A percentile compares a stretch with the other conserved stretches of the same genome.
Evolutionary conservation across 2,888 invertebrate species (phyloP).

Genomic region (Erebia ligea): DNA sequence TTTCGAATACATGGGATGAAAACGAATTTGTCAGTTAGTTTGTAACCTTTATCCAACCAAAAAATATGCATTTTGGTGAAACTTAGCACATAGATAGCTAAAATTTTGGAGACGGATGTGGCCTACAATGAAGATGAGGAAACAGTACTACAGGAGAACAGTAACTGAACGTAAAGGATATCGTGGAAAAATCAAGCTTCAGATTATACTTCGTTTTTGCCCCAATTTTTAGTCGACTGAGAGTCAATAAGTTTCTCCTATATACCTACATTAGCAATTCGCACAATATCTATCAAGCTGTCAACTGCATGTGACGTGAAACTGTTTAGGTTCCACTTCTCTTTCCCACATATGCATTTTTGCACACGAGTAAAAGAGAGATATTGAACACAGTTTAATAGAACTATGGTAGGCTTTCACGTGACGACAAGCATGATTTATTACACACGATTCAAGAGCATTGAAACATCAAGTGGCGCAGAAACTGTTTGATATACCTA

Average conservation of each 20-base stretch:
- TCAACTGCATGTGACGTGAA: conserved; percentile 34
- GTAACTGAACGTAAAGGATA: too few species aligned
- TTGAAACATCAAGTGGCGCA: conserved; percentile 37
- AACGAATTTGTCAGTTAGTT: not conserved
- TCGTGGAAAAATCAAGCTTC: not conserved
- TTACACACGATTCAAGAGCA: conserved; percentile 38
- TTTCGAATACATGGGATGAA: too few species aligned
- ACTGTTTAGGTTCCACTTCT: conserved; percentile 30
- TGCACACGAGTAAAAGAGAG: conserved; percentile 30
- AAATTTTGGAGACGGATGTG: not conserved
- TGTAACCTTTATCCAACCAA: not conserved
- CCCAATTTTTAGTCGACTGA: not conserved
- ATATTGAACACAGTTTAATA: conserved; percentile 32
- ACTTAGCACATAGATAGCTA: not conserved
- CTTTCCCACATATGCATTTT: conserved; percentile 25
- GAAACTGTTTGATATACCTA: conserved; percentile 18
- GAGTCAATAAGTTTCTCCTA: conserved; percentile 2
- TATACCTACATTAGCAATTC: conserved; percentile 25
- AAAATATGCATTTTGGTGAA: not conserved
- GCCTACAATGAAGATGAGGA: not conserved
- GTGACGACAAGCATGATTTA: conserved; percentile 40
- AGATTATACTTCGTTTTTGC: not conserved
- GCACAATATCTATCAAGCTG: conserved; percentile 32
- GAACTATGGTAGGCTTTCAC: conserved; percentile 34
- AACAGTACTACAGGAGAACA: not conserved